Conservation (phyloP, 1,140 invertebrate genomes). For the Leptopilina boulardi region DNA sequence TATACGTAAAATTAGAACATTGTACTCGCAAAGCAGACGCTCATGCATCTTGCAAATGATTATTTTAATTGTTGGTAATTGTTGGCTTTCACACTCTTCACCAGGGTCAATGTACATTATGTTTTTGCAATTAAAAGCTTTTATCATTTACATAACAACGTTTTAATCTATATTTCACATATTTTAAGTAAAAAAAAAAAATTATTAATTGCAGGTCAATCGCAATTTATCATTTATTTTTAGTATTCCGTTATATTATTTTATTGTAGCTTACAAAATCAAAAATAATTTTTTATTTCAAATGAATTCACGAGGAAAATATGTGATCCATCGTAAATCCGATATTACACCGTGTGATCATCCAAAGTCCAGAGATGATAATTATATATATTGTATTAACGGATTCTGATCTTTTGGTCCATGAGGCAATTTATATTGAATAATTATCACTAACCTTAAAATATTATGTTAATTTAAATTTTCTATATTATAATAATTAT, state of each 20-base stretch:
- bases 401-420: constrained; percentile 6
- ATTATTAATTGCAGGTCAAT: not conserved
- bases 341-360: constrained; percentile 3
- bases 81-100: constrained; percentile 13
- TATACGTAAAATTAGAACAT: too few species aligned
- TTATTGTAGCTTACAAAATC: not conserved
- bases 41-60: constrained; percentile 7
- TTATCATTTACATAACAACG: constrained; percentile 19
- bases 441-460: too few species aligned
- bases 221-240: constrained; percentile 1
- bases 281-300: not conserved
- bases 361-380: constrained; percentile 20
- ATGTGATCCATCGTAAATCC: not conserved
- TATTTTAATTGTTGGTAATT: constrained; percentile 13
- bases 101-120: constrained; percentile 18
- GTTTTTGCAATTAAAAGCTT: not conserved
- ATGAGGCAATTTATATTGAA: not conserved
- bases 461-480: too few species aligned
- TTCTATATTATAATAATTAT: too few species aligned
- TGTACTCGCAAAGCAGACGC: not conserved
- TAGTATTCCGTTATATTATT: not conserved
- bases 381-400: not conserved
- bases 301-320: not conserved
- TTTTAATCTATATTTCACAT: not conserved
- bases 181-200: not conserved